Evolutionary conservation across 2,113 vertebrate genomes (phyloP).

Genomic region (Emydocephalus ijimae): DNA sequence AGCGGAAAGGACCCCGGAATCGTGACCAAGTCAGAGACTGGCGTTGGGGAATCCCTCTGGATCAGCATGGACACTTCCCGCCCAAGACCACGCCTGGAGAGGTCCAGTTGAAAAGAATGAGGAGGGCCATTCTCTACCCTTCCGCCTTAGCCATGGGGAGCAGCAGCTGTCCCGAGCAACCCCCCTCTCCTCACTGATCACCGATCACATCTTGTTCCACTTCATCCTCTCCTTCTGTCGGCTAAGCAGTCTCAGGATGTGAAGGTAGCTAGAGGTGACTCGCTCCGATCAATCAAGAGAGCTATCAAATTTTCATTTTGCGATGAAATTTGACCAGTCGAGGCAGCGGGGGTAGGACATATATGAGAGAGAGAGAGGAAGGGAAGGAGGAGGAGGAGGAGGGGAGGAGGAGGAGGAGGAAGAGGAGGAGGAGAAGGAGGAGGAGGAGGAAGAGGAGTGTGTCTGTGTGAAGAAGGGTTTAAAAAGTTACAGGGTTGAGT

Average conservation of each 20-base stretch:
- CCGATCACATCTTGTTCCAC: conserved; percentile 61
- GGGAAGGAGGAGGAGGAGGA: not conserved
- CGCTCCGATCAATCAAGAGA: conserved; percentile 63
- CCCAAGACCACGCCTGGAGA: conserved; percentile 45
- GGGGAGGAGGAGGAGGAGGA: not conserved
- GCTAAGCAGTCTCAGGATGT: conserved; percentile 44
- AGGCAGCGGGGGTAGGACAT: conserved; percentile 32
- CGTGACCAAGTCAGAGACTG: conserved; percentile 68
- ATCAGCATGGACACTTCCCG: conserved; percentile 80
- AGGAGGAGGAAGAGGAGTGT: too few relatives aligned
- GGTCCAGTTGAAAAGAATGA: not conserved
- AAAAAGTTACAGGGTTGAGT: conserved; percentile 48
- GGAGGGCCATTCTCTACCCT: not conserved
- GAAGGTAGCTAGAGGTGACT: conserved; percentile 66
- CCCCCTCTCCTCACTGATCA: conserved; percentile 50
- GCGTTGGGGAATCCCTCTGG: conserved; percentile 66
- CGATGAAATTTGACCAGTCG: conserved; percentile 65
- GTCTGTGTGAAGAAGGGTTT: conserved; percentile 34
- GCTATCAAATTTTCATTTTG: conserved; percentile 66
- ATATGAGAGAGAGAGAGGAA: not conserved
- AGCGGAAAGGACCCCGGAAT: conserved; percentile 49
- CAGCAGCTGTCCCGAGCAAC: conserved; percentile 28
- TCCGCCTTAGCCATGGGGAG: conserved; percentile 27
- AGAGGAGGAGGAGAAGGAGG: not conserved
- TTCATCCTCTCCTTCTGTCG: conserved; percentile 16